A percentile compares a stretch with the other conserved stretches of the same genome.
Evolutionary conservation across 2,113 vertebrate species (phyloP).

Genomic region (Peromyscus leucopus): DNA sequence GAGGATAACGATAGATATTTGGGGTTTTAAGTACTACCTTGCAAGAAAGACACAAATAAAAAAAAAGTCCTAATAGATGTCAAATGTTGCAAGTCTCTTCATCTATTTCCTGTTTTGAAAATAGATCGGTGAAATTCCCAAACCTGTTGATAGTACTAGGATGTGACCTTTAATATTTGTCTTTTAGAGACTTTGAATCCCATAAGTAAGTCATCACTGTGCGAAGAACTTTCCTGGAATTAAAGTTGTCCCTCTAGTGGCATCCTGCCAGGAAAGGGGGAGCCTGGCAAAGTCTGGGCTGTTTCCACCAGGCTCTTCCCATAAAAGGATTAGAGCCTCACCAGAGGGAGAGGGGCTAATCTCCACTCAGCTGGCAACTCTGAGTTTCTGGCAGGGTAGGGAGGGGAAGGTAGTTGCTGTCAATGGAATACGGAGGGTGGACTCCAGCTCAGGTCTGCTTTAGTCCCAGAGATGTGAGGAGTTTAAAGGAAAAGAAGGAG

Average conservation of each 20-base stretch:
- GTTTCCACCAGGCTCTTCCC: not conserved
- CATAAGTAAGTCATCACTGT: not conserved
- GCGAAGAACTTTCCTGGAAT: not conserved
- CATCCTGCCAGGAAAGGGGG: not conserved
- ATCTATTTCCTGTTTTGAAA: not conserved
- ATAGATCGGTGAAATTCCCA: not conserved
- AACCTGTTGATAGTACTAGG: no score
- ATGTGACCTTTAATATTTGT: not conserved
- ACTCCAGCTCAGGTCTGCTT: not conserved
- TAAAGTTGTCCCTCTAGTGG: not conserved
- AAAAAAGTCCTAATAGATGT: not conserved
- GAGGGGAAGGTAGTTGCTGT: not conserved
- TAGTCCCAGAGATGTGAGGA: not conserved
- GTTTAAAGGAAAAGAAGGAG: not conserved
- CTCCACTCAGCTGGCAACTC: not conserved
- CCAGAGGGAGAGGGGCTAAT: not conserved
- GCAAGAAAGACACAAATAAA: not conserved
- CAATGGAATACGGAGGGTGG: no score
- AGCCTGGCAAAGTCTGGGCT: not conserved
- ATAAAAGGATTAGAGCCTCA: not conserved
- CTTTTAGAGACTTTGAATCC: not conserved
- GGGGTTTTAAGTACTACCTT: not conserved
- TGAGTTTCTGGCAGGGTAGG: not conserved
- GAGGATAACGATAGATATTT: not conserved
- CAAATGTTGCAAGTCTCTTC: not conserved